Evolutionary conservation across 2,113 vertebrate genomes (phyloP).

Genomic region (Arizona elegans): DNA sequence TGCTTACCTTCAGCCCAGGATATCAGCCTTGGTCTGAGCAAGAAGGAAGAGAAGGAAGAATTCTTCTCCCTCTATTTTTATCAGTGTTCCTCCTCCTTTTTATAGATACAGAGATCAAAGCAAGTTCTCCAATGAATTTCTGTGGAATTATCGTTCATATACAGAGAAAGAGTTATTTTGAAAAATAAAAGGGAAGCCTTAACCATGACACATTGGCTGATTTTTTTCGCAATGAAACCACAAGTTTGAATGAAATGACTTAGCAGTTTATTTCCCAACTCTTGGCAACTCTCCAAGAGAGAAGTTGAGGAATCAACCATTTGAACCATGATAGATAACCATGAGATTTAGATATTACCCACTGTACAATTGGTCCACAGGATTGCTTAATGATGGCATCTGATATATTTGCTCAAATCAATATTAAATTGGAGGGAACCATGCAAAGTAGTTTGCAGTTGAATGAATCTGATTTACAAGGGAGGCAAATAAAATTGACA

Average conservation of each 20-base stretch:
- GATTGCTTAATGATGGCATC: no score
- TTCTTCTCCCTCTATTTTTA: neutral
- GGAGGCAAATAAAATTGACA: neutral
- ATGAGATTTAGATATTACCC: neutral
- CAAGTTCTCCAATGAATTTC: neutral
- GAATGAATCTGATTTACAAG: neutral
- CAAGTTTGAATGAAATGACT: neutral
- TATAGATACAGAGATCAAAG: neutral
- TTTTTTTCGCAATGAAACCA: neutral
- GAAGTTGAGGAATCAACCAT: neutral
- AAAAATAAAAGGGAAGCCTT: neutral
- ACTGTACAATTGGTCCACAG: no score
- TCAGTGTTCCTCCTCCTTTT: neutral
- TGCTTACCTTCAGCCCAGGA: constrained; percentile 1
- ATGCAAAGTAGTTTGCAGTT: neutral
- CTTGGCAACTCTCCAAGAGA: neutral
- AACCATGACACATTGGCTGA: neutral
- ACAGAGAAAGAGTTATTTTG: neutral
- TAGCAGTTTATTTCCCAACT: neutral
- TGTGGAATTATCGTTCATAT: neutral
- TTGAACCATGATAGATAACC: neutral
- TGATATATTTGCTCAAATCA: neutral
- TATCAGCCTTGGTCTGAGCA: neutral
- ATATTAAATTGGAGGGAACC: neutral
- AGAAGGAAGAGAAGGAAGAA: neutral